Evolutionary conservation across 2,797 vertebrate genomes (phyloP).

Genomic region (Tamandua tetradactyla): DNA sequence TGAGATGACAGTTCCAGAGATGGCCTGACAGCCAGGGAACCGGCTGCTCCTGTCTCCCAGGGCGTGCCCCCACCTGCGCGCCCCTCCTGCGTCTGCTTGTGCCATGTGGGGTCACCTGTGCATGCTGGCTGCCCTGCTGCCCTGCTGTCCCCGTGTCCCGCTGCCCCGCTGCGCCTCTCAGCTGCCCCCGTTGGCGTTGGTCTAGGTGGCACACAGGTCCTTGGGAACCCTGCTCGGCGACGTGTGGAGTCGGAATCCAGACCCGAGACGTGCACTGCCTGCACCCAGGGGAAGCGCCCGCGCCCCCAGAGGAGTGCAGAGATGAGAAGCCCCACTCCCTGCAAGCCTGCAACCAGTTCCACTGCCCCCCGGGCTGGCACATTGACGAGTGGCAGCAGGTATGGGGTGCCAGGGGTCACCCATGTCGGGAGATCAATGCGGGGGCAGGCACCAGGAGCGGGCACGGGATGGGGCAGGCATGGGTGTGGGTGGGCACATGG

Average conservation of each 20-base stretch:
- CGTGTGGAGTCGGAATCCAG: conserved; percentile 93
- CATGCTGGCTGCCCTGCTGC: too few relatives aligned
- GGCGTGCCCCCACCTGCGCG: too few relatives aligned
- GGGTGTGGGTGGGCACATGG: too few relatives aligned
- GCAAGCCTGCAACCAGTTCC: conserved; percentile 92
- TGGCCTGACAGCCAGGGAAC: too few relatives aligned
- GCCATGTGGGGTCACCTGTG: too few relatives aligned
- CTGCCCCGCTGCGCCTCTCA: neutral
- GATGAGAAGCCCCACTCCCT: conserved; percentile 88
- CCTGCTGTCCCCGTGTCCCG: neutral
- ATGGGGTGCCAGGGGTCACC: too few relatives aligned
- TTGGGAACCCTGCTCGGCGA: conserved; percentile 92
- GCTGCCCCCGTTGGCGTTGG: neutral
- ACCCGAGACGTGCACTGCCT: conserved; percentile 90
- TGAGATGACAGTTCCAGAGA: too few relatives aligned
- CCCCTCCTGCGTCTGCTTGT: too few relatives aligned
- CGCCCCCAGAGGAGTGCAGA: conserved; percentile 84
- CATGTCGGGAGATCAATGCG: too few relatives aligned
- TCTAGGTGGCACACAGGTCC: conserved; percentile 89
- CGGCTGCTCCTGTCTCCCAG: too few relatives aligned
- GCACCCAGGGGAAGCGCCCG: conserved; percentile 81
- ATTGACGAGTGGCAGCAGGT: conserved; percentile 94
- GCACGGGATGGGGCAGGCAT: too few relatives aligned
- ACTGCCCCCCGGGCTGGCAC: conserved; percentile 93
- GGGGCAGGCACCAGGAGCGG: too few relatives aligned